Base-by-base conservation (phyloP, 2,888 invertebrate genomes). In the Syritta pipiens region DNA sequence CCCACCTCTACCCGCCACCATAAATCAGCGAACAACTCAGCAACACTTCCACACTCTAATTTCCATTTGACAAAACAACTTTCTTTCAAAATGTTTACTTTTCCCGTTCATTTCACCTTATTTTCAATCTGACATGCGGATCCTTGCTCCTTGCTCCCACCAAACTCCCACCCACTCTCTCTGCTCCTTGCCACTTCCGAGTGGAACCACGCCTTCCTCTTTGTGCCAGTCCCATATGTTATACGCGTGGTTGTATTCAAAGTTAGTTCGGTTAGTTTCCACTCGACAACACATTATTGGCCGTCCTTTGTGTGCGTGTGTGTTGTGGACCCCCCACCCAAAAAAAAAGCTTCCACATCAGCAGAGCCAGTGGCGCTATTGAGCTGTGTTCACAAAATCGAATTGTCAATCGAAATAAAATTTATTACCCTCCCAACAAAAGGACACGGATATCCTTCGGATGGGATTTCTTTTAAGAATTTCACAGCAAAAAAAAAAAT, bases 351-450 rank as follows among this genome's bases (percentile, higher is more conserved):
- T 48, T 57, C 62, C 53, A 20, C 55, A 67, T 9, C 37, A n/a
- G 24, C 30, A 40, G 12, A 14, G 32, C 2, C 42, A 4, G 19
- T 28, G 57, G 77, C 77, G 72, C 77, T 72, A 72, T 72, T 77
- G 77, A 77, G 72, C 79, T 79, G 68, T 79, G 67, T 74, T 79
- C 79, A 68, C 67, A 74, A 79, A 79, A 79, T 79, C 79, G 79
- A 79, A 79, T 79, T 79, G 79, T 79, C 79, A 79, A 79, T 79
- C 79, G 74, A 49, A 72, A 40, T 49, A 62, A 67, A 74, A 79
- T 79, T 74, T 79, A 79, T 79, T 74, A 67, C 67, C 62, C 49
- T 46, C 49, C 60, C 24, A 77, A 72, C 60, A 77, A 77, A 65
- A 37, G 68, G 30, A 37, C 32, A 30, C 57, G 53, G 30, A 65